Percentiles rank a stretch among this genome's conserved stretches.
Conservation (phyloP, 1,140 invertebrate genomes). For the Drosophila busckii region DNA sequence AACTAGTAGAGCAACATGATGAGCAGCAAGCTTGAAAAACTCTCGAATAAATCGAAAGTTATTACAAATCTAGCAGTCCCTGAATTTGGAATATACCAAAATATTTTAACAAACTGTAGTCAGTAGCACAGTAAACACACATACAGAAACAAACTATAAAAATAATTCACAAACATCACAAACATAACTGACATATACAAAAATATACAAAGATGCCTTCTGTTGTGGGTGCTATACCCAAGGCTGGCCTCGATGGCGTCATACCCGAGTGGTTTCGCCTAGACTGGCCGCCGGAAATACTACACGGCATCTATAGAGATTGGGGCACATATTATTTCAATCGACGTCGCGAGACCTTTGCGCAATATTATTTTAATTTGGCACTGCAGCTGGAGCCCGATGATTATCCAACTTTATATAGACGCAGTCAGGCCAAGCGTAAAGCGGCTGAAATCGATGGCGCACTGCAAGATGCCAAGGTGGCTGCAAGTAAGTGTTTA, state of each 20-base stretch:
- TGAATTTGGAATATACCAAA: no score
- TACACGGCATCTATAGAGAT: constrained; percentile 47
- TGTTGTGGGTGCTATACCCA: constrained; percentile 14
- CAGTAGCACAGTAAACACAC: no score
- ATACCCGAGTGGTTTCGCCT: constrained; percentile 40
- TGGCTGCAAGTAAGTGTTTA: constrained; percentile 34
- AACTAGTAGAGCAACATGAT: no score
- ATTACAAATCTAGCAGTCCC: no score
- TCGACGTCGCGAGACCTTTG: constrained; percentile 39
- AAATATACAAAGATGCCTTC: constrained; percentile 18
- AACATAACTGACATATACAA: no score
- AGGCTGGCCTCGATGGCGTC: not conserved
- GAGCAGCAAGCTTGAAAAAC: no score
- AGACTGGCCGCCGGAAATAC: constrained; percentile 47
- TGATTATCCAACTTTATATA: constrained; percentile 44
- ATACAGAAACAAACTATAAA: not conserved
- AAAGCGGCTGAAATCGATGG: constrained; percentile 42
- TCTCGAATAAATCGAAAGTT: no score
- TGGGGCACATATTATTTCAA: constrained; percentile 55
- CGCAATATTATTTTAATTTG: constrained; percentile 49
- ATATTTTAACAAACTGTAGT: no score
- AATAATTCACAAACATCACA: not conserved
- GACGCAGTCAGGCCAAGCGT: constrained; percentile 45
- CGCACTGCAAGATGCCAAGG: constrained; percentile 37
- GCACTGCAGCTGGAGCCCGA: constrained; percentile 33